Evolutionary conservation across 2,797 vertebrate genomes (phyloP).

Genomic region (Scyliorhinus canicula): DNA sequence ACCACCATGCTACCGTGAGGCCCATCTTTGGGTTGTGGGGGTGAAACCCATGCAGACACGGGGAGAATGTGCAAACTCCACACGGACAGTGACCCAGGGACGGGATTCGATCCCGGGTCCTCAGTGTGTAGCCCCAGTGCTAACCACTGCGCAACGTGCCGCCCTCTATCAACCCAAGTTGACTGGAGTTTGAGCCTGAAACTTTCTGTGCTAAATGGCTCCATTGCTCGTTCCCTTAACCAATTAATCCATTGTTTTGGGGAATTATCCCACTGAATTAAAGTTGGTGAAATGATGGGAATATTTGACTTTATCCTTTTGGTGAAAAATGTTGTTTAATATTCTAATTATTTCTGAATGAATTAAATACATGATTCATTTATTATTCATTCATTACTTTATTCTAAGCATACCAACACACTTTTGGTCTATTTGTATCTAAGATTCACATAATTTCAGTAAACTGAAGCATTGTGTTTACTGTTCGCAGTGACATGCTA

Average conservation of each 20-base stretch:
- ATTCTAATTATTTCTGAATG: neutral
- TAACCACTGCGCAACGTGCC: no score
- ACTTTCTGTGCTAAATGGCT: no score
- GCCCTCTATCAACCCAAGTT: no score
- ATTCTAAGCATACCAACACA: neutral
- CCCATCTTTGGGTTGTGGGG: no score
- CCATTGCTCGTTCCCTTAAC: neutral
- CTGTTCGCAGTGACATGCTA: neutral
- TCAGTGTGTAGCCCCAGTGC: no score
- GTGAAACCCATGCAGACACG: no score
- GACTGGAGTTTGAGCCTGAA: neutral
- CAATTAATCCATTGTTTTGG: neutral
- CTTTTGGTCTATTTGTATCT: neutral
- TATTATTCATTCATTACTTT: neutral
- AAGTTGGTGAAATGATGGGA: neutral
- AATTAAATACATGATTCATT: neutral
- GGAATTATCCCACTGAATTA: neutral
- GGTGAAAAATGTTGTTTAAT: neutral
- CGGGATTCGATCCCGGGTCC: no score
- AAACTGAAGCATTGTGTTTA: neutral
- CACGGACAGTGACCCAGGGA: no score
- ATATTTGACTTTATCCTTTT: neutral
- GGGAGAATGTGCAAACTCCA: no score
- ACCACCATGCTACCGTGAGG: no score
- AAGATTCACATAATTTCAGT: neutral